Evolutionary conservation across 2,888 invertebrate species (phyloP), one percentile per base, ranked within the genome.

Genomic region (Acronicta psi): DNA sequence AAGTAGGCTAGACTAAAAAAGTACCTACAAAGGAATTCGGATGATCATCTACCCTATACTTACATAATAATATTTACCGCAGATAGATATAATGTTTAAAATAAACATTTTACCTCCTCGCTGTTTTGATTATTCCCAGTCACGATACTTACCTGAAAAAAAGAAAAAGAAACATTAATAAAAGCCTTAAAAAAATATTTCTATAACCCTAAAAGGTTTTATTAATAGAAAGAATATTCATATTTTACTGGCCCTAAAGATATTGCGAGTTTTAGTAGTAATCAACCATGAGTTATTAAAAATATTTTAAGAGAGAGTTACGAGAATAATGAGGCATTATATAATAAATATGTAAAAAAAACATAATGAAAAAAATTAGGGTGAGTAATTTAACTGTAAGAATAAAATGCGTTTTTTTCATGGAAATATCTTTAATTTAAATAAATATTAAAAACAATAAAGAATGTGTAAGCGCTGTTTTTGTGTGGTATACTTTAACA

Each of bases 81-180:
- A 36, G 11, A 20, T 38, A 41, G 38, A 16, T 8, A 42, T n/a
- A n/a, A n/a, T 36, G 57, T 41, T 13, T 47, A 44, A 2, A 51
- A 50, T 44, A 38, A 45, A 47, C 67, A 61, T 61, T 62, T 46
- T 58, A 50, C 34, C 25, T 56, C 47, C 18, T 44, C 18, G 42
- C 31, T 41, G 37, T 18, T 50, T n/a, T 53, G 41, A 56, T 59
- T 61, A 52, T 44, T 49, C 23, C 34, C 56, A 36, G 52, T 50
- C 52, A 70, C 51, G 52, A 77, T 83, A 87, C 87, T 87, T 87
- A 87, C 87, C 87, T 87, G 87, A 51, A 84, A 86, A 81, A 71
- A 66, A 62, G 46, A 57, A 59, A 71, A 66, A 44, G 55, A 11
- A 41, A 7, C 36, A 42, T 64, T 36, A 67, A 36, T 59, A 58